Conservation (phyloP, 92 coral and sea anemone genomes). For the Chrysogorgia sp. region DNA sequence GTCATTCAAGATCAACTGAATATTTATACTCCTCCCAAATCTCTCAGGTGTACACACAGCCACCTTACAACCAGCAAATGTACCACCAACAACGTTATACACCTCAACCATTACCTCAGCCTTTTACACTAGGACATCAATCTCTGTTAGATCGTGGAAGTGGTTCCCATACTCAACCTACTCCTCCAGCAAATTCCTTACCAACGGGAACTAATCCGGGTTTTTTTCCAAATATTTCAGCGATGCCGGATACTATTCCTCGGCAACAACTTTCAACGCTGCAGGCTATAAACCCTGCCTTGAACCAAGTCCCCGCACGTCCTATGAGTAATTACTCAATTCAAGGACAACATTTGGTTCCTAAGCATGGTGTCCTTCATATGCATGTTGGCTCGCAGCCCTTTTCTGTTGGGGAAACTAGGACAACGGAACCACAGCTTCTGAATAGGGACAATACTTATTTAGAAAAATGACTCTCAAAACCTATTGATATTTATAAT, state of each 20-base stretch:
- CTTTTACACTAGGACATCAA: constrained; percentile 50
- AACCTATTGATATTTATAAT: constrained; percentile 25
- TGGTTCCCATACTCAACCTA: constrained; percentile 85
- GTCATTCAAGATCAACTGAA: constrained; percentile 64
- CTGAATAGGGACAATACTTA: not conserved
- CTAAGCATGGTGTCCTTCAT: constrained; percentile 17
- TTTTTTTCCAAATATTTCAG: constrained; percentile 4
- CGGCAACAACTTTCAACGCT: no score
- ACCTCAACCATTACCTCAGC: constrained; percentile 65
- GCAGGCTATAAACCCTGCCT: constrained; percentile 7
- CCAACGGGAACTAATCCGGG: constrained; percentile 62
- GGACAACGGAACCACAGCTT: constrained; percentile 7
- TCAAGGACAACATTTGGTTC: constrained; percentile 18
- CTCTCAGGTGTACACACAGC: constrained; percentile 38
- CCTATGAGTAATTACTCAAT: constrained; percentile 20
- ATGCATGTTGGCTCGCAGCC: constrained; percentile 20
- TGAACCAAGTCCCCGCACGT: constrained; percentile 13
- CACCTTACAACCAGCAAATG: constrained; percentile 49
- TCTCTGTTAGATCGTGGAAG: constrained; percentile 3
- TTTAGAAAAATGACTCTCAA: constrained; percentile 1
- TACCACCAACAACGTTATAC: constrained; percentile 60
- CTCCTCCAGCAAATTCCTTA: constrained; percentile 86
- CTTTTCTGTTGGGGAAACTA: constrained; percentile 7
- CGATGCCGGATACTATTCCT: constrained; percentile 19
- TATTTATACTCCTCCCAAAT: constrained; percentile 58